Base-by-base conservation (phyloP, 2,888 invertebrate genomes). In the Lissonota sp. region DNA sequence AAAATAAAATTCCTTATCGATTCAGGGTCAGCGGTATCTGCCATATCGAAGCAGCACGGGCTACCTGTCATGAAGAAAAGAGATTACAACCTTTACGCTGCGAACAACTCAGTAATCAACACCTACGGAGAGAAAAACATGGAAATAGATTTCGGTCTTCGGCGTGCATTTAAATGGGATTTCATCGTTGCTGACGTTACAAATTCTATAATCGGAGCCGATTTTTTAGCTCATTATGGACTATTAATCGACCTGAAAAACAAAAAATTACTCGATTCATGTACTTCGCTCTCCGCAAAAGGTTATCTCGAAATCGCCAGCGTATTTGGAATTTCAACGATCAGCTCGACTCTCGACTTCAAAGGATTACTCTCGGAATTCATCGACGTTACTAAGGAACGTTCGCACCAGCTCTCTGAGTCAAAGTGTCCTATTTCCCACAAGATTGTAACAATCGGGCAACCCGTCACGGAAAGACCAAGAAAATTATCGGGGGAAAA, bases 401-500 rank as follows among this genome's bases (percentile, higher is more conserved):
- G n/a, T n/a, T n/a, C n/a, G n/a, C n/a, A n/a, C n/a, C n/a, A n/a
- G n/a, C n/a, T n/a, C n/a, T n/a, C n/a, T n/a, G n/a, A n/a, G n/a
- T n/a, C n/a, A n/a, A n/a, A n/a, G n/a, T n/a, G n/a, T n/a, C n/a
- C n/a, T n/a, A n/a, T n/a, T n/a, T 49, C 26, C 0, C 91, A 90
- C 71, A 80, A 84, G 57, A 90, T 91, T 0, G 83, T 86, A 71
- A 90, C 91, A 4, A 83, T 84, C 0, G 91, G 91, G 4, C 87
- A 88, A 37, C 90, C 91, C 0, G 87, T 89, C 4, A 80, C 80
- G 67, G 86, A 88, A 4, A 79, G 86, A 6, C 83, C 90, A 0
- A 73, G 92, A 5, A 87, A 89, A 0, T 80, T 93, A 0, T 86
- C 86, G 0, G 90, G 89, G 0, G 87, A 90, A 5, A 84, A 87